Conservation (phyloP, 1,140 invertebrate species). For the Anastrepha ludens region DNA sequence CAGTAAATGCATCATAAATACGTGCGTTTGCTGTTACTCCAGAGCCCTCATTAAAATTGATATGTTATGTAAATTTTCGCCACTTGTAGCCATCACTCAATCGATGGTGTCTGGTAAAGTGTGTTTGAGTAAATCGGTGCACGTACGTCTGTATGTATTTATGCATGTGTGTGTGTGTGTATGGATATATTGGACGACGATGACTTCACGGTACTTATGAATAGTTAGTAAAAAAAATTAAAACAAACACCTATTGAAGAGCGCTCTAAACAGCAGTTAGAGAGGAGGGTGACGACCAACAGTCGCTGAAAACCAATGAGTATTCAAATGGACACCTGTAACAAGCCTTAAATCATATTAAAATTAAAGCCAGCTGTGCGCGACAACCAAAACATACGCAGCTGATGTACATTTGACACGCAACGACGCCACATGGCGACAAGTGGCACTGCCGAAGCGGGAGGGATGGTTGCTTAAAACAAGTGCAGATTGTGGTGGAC, state of each 20-base stretch:
- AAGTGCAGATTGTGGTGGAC: not conserved
- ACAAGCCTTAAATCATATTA: slow-evolving; percentile 73
- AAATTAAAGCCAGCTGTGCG: slow-evolving; percentile 59
- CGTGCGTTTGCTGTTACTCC: not conserved
- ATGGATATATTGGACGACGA: no score
- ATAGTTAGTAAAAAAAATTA: no score
- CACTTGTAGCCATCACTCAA: slow-evolving; percentile 5
- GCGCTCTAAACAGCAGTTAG: no score
- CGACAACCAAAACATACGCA: slow-evolving; percentile 56
- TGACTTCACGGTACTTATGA: no score
- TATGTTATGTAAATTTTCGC: slow-evolving; percentile 19
- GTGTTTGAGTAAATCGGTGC: not conserved
- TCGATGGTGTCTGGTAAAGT: not conserved
- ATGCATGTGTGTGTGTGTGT: not conserved
- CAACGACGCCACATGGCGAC: slow-evolving; percentile 61
- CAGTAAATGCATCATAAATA: no score
- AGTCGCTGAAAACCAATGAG: slow-evolving; percentile 66
- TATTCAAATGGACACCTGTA: slow-evolving; percentile 74
- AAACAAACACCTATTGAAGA: no score
- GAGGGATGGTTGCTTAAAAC: not conserved
- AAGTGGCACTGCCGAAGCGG: not conserved
- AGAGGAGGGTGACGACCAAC: not conserved
- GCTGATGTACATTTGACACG: slow-evolving; percentile 73
- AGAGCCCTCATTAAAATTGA: not conserved
- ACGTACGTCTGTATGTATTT: not conserved